phyloP scores from a whole-genome alignment of 2,797 vertebrate genomes.

The Phrynocephalus forsythii region DNA sequence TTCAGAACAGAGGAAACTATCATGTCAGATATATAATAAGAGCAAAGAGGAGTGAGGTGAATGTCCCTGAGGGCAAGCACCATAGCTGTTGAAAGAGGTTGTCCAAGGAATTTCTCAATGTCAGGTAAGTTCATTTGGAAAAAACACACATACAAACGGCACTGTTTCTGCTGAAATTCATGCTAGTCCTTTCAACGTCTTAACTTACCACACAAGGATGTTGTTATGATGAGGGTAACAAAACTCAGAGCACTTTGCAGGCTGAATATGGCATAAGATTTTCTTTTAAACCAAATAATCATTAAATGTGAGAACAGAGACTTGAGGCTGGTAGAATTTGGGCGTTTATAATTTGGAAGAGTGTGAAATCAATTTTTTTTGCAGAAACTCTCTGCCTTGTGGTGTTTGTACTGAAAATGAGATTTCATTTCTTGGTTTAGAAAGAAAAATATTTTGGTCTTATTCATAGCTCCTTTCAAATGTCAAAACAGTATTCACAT shows the following conservation, averaged over 20 bases:
- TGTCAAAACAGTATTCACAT: constrained; percentile 13
- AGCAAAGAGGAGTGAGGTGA: neutral
- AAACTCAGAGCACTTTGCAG: neutral
- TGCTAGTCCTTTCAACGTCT: neutral
- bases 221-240: neutral
- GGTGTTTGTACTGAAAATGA: constrained; percentile 27
- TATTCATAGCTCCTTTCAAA: constrained; percentile 5
- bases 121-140: neutral
- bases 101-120: neutral
- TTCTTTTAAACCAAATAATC: constrained; percentile 21
- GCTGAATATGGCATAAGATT: constrained; percentile 6
- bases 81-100: neutral
- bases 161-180: neutral
- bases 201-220: neutral
- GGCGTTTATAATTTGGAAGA: constrained; percentile 14
- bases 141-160: neutral
- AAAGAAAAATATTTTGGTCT: constrained; percentile 27
- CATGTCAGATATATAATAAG: neutral
- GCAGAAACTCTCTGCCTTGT: neutral
- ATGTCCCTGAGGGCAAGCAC: neutral
- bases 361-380: constrained; percentile 32
- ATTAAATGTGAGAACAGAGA: constrained; percentile 20
- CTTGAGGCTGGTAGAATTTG: neutral
- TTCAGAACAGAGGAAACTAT: neutral
- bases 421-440: constrained; percentile 10